A percentile compares a stretch with the other conserved stretches of the same genome.
phyloP scores from a whole-genome alignment of 1,140 invertebrate genomes.

The Nasonia longicornis region DNA sequence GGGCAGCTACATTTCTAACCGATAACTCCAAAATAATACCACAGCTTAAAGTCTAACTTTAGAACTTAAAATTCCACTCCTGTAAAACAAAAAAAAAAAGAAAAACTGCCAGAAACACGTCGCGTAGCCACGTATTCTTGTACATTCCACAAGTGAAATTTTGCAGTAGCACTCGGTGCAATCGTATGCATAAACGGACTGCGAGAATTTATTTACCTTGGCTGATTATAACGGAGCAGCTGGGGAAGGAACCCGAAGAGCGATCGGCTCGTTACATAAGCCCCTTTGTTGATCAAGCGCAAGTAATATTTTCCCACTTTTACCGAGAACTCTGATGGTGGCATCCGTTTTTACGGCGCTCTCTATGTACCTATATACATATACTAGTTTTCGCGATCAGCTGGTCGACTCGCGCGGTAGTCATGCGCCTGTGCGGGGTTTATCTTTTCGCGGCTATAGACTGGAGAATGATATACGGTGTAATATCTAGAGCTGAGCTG shows the following conservation, averaged over 20 bases:
- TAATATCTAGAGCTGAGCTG: too few relatives aligned
- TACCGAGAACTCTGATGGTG: not conserved
- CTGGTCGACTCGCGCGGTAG: not conserved
- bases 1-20: too few relatives aligned
- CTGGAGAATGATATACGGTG: too few relatives aligned
- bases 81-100: too few relatives aligned
- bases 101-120: too few relatives aligned
- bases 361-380: too few relatives aligned
- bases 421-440: not conserved
- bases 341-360: too few relatives aligned
- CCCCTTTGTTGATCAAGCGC: not conserved
- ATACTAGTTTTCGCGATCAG: not conserved
- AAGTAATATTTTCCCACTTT: not conserved
- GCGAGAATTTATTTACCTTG: constrained; percentile 22
- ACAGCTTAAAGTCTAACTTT: too few relatives aligned
- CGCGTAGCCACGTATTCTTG: not conserved
- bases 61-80: too few relatives aligned
- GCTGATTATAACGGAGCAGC: not conserved
- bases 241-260: not conserved
- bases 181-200: not conserved
- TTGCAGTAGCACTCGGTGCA: too few relatives aligned
- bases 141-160: constrained; percentile 18
- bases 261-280: not conserved
- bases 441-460: too few relatives aligned
- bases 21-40: too few relatives aligned